These are phyloP conservation scores for Leptocoma aspasia DNA, from an alignment of 2,113 vertebrate species.

Conservation along the genomic window DNA sequence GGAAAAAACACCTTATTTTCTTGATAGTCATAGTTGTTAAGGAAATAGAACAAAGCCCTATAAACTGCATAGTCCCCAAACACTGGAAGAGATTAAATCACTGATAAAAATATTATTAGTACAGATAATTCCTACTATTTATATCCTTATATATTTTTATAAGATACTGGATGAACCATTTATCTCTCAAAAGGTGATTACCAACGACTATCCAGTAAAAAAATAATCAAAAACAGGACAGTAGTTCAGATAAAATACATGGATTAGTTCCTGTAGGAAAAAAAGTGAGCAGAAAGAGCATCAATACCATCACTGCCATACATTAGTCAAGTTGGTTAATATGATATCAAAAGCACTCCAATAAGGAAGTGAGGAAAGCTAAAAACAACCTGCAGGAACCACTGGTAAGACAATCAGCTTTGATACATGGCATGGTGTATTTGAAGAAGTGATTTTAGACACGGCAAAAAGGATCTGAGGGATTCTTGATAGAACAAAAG, in stretches of 20 bases:
- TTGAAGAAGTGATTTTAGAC: background rate
- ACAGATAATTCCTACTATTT: background rate
- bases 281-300: background rate
- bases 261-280: background rate
- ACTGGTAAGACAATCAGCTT: background rate
- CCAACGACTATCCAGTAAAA: background rate
- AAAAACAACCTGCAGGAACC: background rate
- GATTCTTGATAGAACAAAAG: background rate
- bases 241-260: background rate
- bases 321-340: background rate
- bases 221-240: background rate
- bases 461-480: background rate
- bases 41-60: background rate
- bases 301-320: background rate
- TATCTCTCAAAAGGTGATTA: background rate
- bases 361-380: background rate
- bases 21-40: background rate
- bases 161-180: background rate
- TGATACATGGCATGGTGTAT: rapidly evolving
- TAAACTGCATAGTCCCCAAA: background rate
- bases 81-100: background rate
- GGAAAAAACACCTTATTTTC: background rate
- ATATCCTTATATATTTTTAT: background rate
- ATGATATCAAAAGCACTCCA: background rate
- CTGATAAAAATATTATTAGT: background rate